These are phyloP conservation scores for Heliconius aoede DNA, from an alignment of 2,888 invertebrate species.

Conservation along the genomic window DNA sequence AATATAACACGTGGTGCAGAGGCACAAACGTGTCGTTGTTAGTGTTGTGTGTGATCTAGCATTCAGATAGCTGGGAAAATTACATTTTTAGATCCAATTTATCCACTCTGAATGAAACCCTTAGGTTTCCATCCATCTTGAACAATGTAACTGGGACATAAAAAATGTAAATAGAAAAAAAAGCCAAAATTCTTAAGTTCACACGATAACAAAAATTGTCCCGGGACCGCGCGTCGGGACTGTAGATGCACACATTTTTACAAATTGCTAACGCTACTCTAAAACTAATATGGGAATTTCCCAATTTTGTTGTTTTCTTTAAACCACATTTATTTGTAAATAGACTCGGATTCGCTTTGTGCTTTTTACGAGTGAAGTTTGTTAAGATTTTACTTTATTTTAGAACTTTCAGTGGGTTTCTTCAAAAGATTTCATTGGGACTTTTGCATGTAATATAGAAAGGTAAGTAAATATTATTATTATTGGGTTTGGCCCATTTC, in stretches of 20 bases:
- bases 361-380: not conserved
- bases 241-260: constrained; percentile 26
- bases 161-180: constrained; percentile 5
- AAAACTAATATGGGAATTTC: constrained; percentile 26
- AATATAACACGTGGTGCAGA: too few relatives aligned
- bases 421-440: not conserved
- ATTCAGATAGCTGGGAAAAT: not conserved
- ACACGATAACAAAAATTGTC: constrained; percentile 65
- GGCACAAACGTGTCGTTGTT: too few relatives aligned
- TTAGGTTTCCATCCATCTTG: too few relatives aligned
- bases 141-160: not conserved
- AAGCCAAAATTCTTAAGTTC: not conserved
- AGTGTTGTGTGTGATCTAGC: too few relatives aligned
- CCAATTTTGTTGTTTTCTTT: constrained; percentile 25
- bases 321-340: constrained; percentile 13
- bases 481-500: not conserved
- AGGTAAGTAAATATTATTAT: not conserved
- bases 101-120: not conserved
- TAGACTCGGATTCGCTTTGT: constrained; percentile 8
- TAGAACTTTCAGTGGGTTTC: not conserved
- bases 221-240: constrained; percentile 53
- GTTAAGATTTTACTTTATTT: not conserved
- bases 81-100: not conserved
- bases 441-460: not conserved
- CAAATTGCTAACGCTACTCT: constrained; percentile 36